A percentile compares a stretch with the other conserved stretches of the same genome.
Conservation (phyloP, 2,113 vertebrate species). For the Odontesthes bonariensis region DNA sequence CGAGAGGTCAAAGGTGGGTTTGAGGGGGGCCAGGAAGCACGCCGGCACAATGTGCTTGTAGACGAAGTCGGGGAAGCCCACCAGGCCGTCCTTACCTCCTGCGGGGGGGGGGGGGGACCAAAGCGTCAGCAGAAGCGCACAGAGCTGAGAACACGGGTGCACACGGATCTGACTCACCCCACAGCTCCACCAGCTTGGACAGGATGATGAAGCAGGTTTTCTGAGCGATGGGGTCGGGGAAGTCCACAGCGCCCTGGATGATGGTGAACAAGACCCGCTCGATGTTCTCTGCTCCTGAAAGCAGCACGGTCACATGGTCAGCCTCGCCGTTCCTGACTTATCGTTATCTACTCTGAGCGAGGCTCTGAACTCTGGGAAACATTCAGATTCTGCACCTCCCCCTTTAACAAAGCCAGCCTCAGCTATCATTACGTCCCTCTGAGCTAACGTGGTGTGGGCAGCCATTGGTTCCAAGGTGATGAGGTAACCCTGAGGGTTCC, state of each 20-base stretch:
- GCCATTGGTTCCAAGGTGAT: no score
- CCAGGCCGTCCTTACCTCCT: conserved; percentile 97
- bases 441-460: no score
- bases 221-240: conserved; percentile 96
- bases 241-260: conserved; percentile 97
- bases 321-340: no score
- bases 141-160: background rate
- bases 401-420: no score
- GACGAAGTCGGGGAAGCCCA: conserved; percentile 97
- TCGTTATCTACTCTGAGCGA: no score
- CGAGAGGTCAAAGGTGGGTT: conserved; percentile 95
- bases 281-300: conserved; percentile 90
- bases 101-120: conserved; percentile 21
- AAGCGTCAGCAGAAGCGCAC: background rate
- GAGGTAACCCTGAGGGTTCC: no score
- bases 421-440: no score
- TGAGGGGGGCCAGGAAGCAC: conserved; percentile 96
- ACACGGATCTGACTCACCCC: conserved; percentile 55
- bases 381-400: no score
- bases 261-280: conserved; percentile 94
- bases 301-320: background rate
- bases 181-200: conserved; percentile 92
- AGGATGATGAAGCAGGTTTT: conserved; percentile 98
- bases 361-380: no score
- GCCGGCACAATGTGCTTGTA: conserved; percentile 98